Conservation (phyloP, 2,888 invertebrate species). For the Sipha maydis region DNA sequence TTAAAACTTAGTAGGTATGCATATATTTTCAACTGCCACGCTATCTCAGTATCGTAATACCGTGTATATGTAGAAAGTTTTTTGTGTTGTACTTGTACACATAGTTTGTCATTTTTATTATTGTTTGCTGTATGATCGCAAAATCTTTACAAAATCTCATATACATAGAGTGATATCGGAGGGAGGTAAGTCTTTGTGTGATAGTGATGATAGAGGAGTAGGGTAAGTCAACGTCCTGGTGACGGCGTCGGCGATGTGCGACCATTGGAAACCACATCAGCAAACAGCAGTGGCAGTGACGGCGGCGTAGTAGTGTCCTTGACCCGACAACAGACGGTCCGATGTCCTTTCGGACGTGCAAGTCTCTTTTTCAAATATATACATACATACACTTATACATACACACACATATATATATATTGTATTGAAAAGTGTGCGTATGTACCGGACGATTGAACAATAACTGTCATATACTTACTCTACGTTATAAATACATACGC, state of each 20-base stretch:
- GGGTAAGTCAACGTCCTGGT: constrained; percentile 58
- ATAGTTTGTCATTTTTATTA: neutral
- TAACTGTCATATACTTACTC: constrained; percentile 47
- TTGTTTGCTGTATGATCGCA: neutral
- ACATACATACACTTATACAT: neutral
- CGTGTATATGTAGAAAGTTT: neutral
- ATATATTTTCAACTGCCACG: neutral
- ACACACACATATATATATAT: neutral
- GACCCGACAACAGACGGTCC: constrained; percentile 60
- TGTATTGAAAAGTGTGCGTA: neutral
- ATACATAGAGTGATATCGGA: neutral
- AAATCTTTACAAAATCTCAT: constrained; percentile 7
- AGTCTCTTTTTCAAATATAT: constrained; percentile 36
- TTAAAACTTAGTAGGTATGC: neutral
- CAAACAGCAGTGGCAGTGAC: constrained; percentile 13
- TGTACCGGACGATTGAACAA: constrained; percentile 43
- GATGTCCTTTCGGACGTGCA: constrained; percentile 59
- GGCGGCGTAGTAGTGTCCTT: constrained; percentile 44
- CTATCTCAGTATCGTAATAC: neutral
- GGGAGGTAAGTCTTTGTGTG: neutral
- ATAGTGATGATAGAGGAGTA: neutral
- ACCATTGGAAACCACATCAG: constrained; percentile 58
- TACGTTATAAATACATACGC: constrained; percentile 7
- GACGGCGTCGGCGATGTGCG: constrained; percentile 51
- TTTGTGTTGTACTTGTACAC: neutral